phyloP scores from a whole-genome alignment of 1,140 invertebrate species.

The Onthophagus taurus region DNA sequence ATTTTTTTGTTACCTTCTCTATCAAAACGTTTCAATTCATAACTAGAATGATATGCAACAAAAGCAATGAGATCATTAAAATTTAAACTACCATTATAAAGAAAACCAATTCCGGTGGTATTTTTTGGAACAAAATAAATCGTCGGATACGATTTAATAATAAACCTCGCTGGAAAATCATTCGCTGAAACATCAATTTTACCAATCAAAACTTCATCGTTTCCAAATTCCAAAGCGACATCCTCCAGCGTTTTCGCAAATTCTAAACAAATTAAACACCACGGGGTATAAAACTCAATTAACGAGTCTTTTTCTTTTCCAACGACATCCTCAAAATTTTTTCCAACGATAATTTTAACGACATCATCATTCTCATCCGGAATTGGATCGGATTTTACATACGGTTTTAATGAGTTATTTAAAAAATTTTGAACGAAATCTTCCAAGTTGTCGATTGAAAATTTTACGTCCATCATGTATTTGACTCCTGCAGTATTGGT shows the following conservation, averaged over 20 bases:
- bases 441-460: constrained; percentile 77
- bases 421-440: constrained; percentile 76
- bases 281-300: constrained; percentile 94
- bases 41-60: constrained; percentile 80
- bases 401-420: constrained; percentile 73
- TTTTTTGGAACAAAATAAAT: constrained; percentile 87
- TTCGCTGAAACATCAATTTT: constrained; percentile 97
- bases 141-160: constrained; percentile 91
- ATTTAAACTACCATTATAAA: constrained; percentile 77
- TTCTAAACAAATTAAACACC: constrained; percentile 96
- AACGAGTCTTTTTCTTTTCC: constrained; percentile 84
- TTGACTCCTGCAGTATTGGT: constrained; percentile 73
- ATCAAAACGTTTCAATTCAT: constrained; percentile 76
- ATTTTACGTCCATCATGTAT: constrained; percentile 79
- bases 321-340: constrained; percentile 92
- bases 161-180: constrained; percentile 73
- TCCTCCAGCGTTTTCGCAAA: constrained; percentile 86
- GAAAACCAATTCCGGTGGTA: constrained; percentile 61
- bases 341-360: constrained; percentile 78
- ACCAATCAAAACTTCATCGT: constrained; percentile 85
- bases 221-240: constrained; percentile 70
- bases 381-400: constrained; percentile 86
- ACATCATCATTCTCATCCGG: constrained; percentile 72
- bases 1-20: constrained; percentile 59
- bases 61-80: constrained; percentile 91